Base-by-base conservation (phyloP, 2,888 invertebrate species). In the Ectemnius lituratus region DNA sequence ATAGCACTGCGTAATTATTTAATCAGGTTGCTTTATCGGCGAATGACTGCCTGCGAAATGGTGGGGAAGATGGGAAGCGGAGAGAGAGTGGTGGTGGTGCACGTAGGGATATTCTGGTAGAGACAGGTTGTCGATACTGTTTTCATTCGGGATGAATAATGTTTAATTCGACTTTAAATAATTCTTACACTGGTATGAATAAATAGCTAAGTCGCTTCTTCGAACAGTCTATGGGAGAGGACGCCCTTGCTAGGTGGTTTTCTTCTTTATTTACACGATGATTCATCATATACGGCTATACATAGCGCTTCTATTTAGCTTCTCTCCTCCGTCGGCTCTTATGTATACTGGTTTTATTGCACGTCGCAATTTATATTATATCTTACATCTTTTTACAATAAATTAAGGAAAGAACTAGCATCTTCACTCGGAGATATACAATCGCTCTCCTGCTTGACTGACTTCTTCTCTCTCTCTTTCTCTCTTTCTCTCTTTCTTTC, bases 181-280 rank as follows among this genome's bases (percentile, higher is more conserved):
- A 88, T 88, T 62, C 84, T 88, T 87, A 85, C 86, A 87, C 52
- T 81, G 80, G 85, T 86, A 88, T 84, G 80, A 90, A 90, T 90
- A 90, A 90, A 90, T 90, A 90, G 88, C 89, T 90, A 89, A 90
- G 88, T 89, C 89, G 90, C 86, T 88, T 88, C 16, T 52, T 88
- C 87, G 87, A 89, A 90, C 90, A 90, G 90, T 90, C 90, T 90
- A 89, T 88, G 87, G 88, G 73, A 11, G 82, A 77, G 83, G 87
- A 87, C 85, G 85, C 85, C 85, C 85, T 83, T 83, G 83, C 84
- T 83, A 84, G 76, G 72, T 75, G 79, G 78, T 37, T 37, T 37
- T 37, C 37, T 86, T 84, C 83, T 78, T 76, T 84, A 84, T 84
- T 78, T 84, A 84, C 84, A 84, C 62, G 78, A 76, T 73, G 63